Evolutionary conservation across 2,888 invertebrate species (phyloP).

Genomic region (Cetonia aurata): DNA sequence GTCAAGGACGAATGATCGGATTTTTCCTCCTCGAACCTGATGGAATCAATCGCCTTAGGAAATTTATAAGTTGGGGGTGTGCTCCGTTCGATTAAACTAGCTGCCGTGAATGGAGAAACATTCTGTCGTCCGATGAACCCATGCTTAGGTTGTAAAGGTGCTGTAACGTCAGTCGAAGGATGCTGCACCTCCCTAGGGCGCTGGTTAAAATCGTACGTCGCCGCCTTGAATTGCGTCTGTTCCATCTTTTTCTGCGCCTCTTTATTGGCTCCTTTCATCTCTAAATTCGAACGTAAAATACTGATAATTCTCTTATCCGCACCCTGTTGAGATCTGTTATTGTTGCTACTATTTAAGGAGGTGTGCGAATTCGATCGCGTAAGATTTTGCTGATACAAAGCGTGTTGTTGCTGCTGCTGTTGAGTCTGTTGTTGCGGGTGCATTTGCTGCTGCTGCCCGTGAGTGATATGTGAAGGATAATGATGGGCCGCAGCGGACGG

Average conservation of each 20-base stretch:
- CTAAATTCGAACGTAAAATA: conserved; percentile 78
- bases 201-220: conserved; percentile 43
- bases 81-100: conserved; percentile 68
- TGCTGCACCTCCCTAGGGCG: conserved; percentile 62
- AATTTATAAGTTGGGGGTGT: conserved; percentile 71
- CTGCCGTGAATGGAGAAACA: conserved; percentile 71
- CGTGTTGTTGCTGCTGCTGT: conserved; percentile 49
- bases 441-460: conserved; percentile 49
- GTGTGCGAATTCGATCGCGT: conserved; percentile 57
- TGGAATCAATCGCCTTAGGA: conserved; percentile 77
- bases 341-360: conserved; percentile 52
- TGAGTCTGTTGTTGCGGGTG: conserved; percentile 49
- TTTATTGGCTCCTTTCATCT: conserved; percentile 71
- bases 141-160: conserved; percentile 66
- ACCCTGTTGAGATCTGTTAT: conserved; percentile 43
- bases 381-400: conserved; percentile 53
- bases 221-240: conserved; percentile 57
- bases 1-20: conserved; percentile 45
- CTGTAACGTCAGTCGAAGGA: conserved; percentile 64
- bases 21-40: conserved; percentile 66
- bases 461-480: conserved; percentile 57
- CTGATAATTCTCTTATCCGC: conserved; percentile 74
- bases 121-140: conserved; percentile 68
- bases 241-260: conserved; percentile 70
- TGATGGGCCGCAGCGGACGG: conserved; percentile 60